phyloP scores from a whole-genome alignment of 2,113 vertebrate genomes.

The Pungitius pungitius region DNA sequence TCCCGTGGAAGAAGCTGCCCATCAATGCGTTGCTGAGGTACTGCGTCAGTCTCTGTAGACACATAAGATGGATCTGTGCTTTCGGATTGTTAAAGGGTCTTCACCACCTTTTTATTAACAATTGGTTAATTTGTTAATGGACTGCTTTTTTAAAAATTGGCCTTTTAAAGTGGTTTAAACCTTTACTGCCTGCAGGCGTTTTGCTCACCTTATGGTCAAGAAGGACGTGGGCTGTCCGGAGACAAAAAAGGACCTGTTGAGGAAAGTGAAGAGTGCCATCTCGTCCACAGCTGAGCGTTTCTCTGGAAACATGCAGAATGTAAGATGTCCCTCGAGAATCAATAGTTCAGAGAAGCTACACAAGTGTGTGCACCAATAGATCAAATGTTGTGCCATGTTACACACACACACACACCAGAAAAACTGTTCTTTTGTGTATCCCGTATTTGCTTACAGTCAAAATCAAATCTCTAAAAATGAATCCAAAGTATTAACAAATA shows the following conservation, averaged over 20 bases:
- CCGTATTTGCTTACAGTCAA: not conserved
- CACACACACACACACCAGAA: not conserved
- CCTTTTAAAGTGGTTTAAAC: not conserved
- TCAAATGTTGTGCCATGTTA: not conserved
- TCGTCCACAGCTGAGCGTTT: constrained; percentile 97
- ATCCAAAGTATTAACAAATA: not conserved
- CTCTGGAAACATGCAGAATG: constrained; percentile 98
- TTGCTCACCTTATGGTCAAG: constrained; percentile 94
- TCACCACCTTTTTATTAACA: not conserved
- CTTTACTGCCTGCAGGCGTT: constrained; percentile 83
- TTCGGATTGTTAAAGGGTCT: not conserved
- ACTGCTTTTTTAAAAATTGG: not conserved
- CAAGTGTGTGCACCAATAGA: not conserved
- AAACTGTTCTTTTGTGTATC: not conserved
- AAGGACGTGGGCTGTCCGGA: constrained; percentile 95
- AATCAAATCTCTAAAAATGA: not conserved
- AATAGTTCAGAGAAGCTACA: not conserved
- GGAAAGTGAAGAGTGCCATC: constrained; percentile 97
- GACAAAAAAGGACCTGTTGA: constrained; percentile 94
- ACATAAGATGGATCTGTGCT: not conserved
- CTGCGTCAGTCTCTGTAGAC: not conserved
- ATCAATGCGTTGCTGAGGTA: constrained; percentile 95
- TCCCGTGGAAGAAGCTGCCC: constrained; percentile 95
- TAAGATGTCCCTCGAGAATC: constrained; percentile 77
- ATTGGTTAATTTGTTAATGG: not conserved